These are phyloP conservation scores for Cosmorhoe ocellata DNA, from an alignment of 2,888 invertebrate genomes.

Conservation along the genomic window DNA sequence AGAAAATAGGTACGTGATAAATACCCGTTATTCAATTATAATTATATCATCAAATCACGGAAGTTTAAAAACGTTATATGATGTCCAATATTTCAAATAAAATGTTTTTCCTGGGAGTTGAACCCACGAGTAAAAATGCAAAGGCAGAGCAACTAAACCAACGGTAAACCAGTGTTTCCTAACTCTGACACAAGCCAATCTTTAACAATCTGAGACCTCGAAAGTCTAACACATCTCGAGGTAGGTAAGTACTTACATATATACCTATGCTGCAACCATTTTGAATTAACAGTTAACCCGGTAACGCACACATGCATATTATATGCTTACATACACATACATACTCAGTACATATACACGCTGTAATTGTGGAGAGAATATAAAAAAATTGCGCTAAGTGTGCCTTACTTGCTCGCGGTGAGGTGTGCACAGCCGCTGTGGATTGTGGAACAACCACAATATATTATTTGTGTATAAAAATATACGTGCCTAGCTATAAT, in stretches of 20 bases:
- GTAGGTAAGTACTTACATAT: too few species aligned
- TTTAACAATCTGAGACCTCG: slow-evolving; percentile 9
- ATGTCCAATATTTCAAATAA: too few species aligned
- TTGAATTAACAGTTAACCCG: slow-evolving; percentile 44
- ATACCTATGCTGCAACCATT: slow-evolving; percentile 30
- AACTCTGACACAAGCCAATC: background rate
- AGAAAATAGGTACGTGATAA: too few species aligned
- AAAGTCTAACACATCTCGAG: slow-evolving; percentile 19
- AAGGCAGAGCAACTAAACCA: too few species aligned
- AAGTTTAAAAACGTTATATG: too few species aligned
- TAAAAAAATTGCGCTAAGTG: slow-evolving; percentile 78
- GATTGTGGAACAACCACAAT: slow-evolving; percentile 2
- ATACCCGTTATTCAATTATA: too few species aligned
- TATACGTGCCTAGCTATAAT: too few species aligned
- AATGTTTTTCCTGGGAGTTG: too few species aligned
- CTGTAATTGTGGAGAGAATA: slow-evolving; percentile 75
- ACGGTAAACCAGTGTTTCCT: background rate
- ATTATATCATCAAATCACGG: too few species aligned
- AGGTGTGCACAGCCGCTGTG: slow-evolving; percentile 54
- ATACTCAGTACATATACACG: slow-evolving; percentile 40
- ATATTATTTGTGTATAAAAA: too few species aligned
- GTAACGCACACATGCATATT: slow-evolving; percentile 43
- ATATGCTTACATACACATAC: slow-evolving; percentile 29
- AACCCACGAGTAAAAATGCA: too few species aligned
- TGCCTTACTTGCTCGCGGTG: slow-evolving; percentile 75